Evolutionary conservation across 1,140 invertebrate species (phyloP).

Genomic region (Palaemon carinicauda): DNA sequence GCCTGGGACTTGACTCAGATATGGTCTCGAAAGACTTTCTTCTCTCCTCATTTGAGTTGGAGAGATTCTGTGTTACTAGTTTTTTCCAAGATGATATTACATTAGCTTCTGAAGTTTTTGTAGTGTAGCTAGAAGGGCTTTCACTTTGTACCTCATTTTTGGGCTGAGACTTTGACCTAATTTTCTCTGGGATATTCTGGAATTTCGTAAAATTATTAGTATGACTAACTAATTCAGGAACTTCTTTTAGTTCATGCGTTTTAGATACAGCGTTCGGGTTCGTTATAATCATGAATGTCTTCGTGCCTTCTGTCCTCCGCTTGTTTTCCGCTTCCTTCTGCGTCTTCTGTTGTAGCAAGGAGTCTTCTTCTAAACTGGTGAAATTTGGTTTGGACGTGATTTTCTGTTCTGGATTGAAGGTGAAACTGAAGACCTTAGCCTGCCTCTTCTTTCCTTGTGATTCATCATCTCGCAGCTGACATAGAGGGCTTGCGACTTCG

Average conservation of each 20-base stretch:
- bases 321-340: conserved; percentile 9
- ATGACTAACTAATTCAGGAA: not conserved
- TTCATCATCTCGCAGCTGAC: not conserved
- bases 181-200: not conserved
- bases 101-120: not conserved
- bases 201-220: too few relatives aligned
- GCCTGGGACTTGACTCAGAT: not conserved
- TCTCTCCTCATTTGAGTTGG: not conserved
- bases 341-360: not conserved
- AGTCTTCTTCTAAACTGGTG: conserved; percentile 3
- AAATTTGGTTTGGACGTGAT: conserved; percentile 16
- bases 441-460: not conserved
- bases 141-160: not conserved
- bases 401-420: conserved; percentile 21
- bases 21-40: not conserved
- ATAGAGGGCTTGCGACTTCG: not conserved
- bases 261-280: conserved; percentile 5
- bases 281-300: conserved; percentile 8
- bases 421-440: conserved; percentile 41
- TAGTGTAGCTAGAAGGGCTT: not conserved
- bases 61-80: not conserved
- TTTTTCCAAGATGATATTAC: not conserved
- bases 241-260: not conserved
- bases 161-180: not conserved
- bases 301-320: not conserved